phyloP scores from a whole-genome alignment of 2,113 vertebrate species.

The Turnix velox region DNA sequence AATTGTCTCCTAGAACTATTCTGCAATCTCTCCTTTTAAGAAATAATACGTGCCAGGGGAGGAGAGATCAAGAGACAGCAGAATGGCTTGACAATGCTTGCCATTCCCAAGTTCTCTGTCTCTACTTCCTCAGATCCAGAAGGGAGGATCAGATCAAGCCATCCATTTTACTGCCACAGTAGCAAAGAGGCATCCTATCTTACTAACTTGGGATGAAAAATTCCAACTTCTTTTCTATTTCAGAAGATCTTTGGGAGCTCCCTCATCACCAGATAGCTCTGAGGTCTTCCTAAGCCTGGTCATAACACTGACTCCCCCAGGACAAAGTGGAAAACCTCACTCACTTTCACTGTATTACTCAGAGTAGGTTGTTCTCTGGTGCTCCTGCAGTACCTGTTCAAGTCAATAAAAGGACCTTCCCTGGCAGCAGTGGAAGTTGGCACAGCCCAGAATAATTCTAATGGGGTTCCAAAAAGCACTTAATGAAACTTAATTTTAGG shows the following conservation, averaged over 20 bases:
- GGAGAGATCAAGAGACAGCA: background rate
- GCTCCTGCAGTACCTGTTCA: background rate
- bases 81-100: background rate
- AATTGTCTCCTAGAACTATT: background rate
- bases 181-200: background rate
- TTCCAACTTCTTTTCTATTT: background rate
- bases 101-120: background rate
- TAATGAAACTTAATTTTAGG: background rate
- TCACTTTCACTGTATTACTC: background rate
- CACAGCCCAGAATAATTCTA: background rate
- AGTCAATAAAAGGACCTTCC: background rate
- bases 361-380: background rate
- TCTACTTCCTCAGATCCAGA: background rate
- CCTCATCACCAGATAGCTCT: background rate
- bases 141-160: background rate
- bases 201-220: background rate
- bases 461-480: background rate
- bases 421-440: background rate
- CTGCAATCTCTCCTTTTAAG: background rate
- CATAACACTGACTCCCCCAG: background rate
- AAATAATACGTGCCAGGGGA: background rate
- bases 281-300: background rate
- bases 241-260: background rate
- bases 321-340: background rate
- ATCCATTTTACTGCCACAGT: background rate